A percentile compares a stretch with the other conserved stretches of the same genome.
Conservation (phyloP, 1,140 invertebrate species). For the Parapsyche elsis region DNA sequence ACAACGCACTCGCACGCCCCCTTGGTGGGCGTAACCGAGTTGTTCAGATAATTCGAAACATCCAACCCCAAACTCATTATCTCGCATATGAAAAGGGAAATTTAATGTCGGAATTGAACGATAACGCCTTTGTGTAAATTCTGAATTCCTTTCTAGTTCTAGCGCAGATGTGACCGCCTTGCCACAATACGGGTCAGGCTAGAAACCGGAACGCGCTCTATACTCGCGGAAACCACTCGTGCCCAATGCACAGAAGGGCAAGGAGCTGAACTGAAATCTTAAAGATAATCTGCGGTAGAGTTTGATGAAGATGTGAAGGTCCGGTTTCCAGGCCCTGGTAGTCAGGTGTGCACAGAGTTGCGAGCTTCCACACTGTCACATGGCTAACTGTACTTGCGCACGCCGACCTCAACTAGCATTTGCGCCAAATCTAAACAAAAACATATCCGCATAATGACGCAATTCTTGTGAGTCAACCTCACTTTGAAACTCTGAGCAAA, state of each 20-base stretch:
- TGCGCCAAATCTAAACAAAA: background rate
- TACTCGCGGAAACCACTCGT: background rate
- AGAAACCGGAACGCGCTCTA: slow-evolving; percentile 17
- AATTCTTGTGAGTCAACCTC: background rate
- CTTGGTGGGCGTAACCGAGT: too few species aligned
- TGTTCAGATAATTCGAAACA: too few species aligned
- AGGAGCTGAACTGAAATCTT: background rate
- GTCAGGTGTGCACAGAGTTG: background rate
- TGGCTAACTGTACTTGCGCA: background rate
- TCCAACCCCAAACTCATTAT: too few species aligned
- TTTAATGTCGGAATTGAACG: too few species aligned
- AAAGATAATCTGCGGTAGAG: background rate
- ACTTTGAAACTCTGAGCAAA: too few species aligned
- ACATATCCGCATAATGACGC: background rate
- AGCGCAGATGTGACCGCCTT: slow-evolving; percentile 19
- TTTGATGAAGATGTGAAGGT: background rate
- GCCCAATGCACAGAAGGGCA: background rate
- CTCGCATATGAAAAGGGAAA: too few species aligned
- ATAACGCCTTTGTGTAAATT: background rate
- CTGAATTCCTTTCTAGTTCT: slow-evolving; percentile 13
- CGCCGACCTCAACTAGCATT: background rate
- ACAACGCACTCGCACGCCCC: too few species aligned
- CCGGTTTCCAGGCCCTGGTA: background rate
- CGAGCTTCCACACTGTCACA: background rate
- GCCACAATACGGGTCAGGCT: slow-evolving; percentile 12